Evolutionary conservation across 2,113 vertebrate species (phyloP), one percentile per base, ranked within the genome.

Genomic region (Cacatua alba): DNA sequence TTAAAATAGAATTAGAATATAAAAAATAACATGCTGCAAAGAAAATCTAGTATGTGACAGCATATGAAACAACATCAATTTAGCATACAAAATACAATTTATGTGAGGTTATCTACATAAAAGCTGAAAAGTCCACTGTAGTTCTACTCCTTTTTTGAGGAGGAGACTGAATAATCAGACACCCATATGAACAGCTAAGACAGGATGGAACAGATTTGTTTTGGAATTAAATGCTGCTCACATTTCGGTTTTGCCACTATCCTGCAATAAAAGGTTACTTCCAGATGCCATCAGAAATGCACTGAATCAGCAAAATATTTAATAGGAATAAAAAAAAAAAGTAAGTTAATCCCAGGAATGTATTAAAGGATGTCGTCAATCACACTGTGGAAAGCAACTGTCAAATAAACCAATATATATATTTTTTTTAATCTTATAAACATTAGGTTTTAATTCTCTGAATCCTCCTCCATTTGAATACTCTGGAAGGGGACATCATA

Each of bases 241-340:
- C 64, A 90, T 52, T 90, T 86, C 75, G 33, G 44, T 52, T 90
- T 82, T 93, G 59, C 83, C 39, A 75, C 29, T 64, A 86, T 26
- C 31, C 78, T 78, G 78, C 55, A 95, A 55, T 44, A 86, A 91
- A 81, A 94, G 70, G 65, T 91, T 84, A 86, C 62, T 88, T 88
- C 28, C 79, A 81, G 51, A n/a, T 70, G 90, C 72, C 62, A 87
- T 78, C 16, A 81, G 28, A 88, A 95, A 93, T 19, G 41, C 7
- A 44, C 11, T 37, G 13, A 41, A 48, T 53, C 44, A 65, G 69
- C 57, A 78, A 86, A 93, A 64, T 10, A 78, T 55, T 55, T 77
- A 72, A 83, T 8, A 67, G 51, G 18, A 94, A 93, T 31, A 24
- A 62, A 5, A 9, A 81, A 72, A 83, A 17, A 68, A 43, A 29